A percentile compares a stretch with the other conserved stretches of the same genome.
These are phyloP conservation scores for Ceratosolen fusciceps DNA, from an alignment of 1,140 invertebrate species.

Conservation along the genomic window DNA sequence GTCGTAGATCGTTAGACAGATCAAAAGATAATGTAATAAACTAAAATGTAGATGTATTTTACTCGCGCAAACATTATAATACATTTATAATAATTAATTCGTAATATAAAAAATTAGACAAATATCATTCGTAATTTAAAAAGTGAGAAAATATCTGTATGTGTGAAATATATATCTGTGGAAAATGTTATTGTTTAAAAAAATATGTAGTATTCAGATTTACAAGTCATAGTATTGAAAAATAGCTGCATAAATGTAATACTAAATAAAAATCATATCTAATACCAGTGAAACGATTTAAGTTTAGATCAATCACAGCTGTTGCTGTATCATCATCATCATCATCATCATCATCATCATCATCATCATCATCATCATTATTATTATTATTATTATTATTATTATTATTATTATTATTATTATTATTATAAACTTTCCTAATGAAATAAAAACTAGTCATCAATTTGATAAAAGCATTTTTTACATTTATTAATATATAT, in stretches of 20 bases:
- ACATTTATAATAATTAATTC: conserved; percentile 16
- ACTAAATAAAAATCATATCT: neutral
- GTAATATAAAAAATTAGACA: neutral
- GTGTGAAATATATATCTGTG: conserved; percentile 43
- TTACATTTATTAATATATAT: too few relatives aligned
- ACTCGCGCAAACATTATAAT: conserved; percentile 30
- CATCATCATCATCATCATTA: neutral
- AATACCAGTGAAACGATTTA: neutral
- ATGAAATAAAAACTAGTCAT: too few relatives aligned
- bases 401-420: neutral
- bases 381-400: neutral
- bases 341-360: neutral
- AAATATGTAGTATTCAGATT: conserved; percentile 13
- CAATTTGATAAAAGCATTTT: too few relatives aligned
- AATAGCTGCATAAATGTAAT: neutral
- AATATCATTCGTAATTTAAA: too few relatives aligned
- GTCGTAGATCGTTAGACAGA: conserved; percentile 20
- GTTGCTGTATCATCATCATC: neutral
- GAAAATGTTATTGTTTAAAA: conserved; percentile 21
- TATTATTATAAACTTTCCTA: too few relatives aligned
- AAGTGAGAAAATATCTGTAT: conserved; percentile 21
- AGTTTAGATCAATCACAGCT: neutral
- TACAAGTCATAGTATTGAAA: neutral
- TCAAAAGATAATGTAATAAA: conserved; percentile 39
- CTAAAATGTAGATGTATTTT: conserved; percentile 39